Evolutionary conservation across 2,113 vertebrate genomes (phyloP).

Genomic region (Mesembrinibis cayennensis): DNA sequence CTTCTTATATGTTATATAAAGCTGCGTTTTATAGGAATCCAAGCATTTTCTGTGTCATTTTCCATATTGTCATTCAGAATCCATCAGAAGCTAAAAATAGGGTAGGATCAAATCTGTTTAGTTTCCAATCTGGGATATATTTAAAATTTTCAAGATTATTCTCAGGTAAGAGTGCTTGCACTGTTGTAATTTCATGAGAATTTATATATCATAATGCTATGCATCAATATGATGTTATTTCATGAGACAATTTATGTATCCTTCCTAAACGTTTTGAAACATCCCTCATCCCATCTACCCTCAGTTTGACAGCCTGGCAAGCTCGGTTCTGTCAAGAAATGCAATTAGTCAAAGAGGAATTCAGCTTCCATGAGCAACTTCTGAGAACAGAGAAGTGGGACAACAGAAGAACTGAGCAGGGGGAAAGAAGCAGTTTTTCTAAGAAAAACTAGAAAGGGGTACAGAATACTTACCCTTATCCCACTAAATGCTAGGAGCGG

Average conservation of each 20-base stretch:
- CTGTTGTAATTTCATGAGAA: neutral
- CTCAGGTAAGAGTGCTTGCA: neutral
- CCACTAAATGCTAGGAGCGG: rapidly evolving
- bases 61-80: neutral
- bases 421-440: neutral
- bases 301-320: neutral
- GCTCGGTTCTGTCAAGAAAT: neutral
- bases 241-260: neutral
- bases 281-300: neutral
- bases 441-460: neutral
- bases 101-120: neutral
- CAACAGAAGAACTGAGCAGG: neutral
- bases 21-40: neutral
- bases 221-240: neutral
- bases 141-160: neutral
- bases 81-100: neutral
- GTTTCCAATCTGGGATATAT: neutral
- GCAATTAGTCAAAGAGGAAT: neutral
- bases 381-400: neutral
- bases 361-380: neutral
- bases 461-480: neutral
- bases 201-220: neutral
- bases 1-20: neutral
- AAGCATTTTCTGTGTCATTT: neutral
- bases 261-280: neutral